Percentiles rank a stretch among this genome's conserved stretches.
Conservation (phyloP, 2,888 invertebrate genomes). For the Nomada ruficornis region DNA sequence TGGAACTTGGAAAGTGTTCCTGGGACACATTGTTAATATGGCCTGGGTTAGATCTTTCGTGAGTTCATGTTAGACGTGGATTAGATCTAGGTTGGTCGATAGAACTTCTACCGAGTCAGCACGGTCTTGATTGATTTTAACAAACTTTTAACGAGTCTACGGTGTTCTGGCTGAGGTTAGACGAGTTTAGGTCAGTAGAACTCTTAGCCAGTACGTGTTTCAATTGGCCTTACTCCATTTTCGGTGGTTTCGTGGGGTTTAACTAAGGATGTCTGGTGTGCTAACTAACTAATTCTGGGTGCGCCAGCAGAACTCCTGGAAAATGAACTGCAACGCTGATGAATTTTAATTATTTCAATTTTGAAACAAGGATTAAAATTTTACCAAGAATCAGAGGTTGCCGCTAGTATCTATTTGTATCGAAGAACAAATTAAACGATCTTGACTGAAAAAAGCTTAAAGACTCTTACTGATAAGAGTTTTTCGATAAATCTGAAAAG, state of each 20-base stretch:
- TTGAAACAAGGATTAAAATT: too few relatives aligned
- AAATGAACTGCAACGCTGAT: not conserved
- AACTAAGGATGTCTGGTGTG: not conserved
- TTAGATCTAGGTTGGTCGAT: slow-evolving; percentile 32
- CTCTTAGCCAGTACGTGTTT: not conserved
- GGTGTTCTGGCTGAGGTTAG: slow-evolving; percentile 22
- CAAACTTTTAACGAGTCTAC: slow-evolving; percentile 29
- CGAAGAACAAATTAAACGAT: too few relatives aligned
- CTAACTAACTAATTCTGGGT: too few relatives aligned
- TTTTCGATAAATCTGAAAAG: too few relatives aligned
- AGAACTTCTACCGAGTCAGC: slow-evolving; percentile 16
- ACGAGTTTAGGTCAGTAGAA: slow-evolving; percentile 14
- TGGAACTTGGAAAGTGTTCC: not conserved
- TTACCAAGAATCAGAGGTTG: too few relatives aligned
- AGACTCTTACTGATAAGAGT: too few relatives aligned
- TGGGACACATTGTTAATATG: slow-evolving; percentile 3
- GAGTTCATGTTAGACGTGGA: slow-evolving; percentile 6
- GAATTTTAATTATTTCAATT: not conserved
- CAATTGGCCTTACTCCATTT: not conserved
- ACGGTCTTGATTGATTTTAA: slow-evolving; percentile 26
- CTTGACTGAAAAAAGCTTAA: too few relatives aligned
- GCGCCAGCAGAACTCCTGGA: not conserved
- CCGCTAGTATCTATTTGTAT: too few relatives aligned
- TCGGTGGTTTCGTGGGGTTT: not conserved
- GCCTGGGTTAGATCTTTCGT: slow-evolving; percentile 14